Evolutionary conservation across 2,113 vertebrate species (phyloP), one percentile per base, ranked within the genome.

Genomic region (Coreoperca whiteheadi): DNA sequence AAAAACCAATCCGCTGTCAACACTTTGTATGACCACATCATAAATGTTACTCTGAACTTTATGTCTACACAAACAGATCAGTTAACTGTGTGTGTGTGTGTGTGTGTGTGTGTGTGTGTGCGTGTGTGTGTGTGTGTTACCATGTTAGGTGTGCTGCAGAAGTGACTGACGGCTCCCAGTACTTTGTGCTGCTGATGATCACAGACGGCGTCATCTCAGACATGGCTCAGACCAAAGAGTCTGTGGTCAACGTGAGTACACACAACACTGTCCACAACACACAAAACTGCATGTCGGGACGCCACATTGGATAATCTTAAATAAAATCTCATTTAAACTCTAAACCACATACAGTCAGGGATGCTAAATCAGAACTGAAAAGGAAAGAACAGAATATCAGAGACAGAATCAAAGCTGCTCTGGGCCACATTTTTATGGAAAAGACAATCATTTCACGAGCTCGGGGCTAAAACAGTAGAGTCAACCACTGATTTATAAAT

Each of bases 141-240:
- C 14, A 32, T 34, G 7, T 21, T 5, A 98, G 97, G 81, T 87
- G 93, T 20, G 97, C 97, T 0, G 96, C 94, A 48, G 95, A 96
- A 59, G 93, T 98, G 84, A 97, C 96, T 0, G 97, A 98, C 0
- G 97, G 97, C n/a, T 98, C 97, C 0, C 97, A 98, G 92, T 98
- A 98, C 92, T 97, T 98, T 0, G 97, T 98, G 39, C 95, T 98
- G 72, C 96, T 98, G 89, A 97, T 98, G 92, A 96, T 98, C 95
- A 98, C 97, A 0, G 97, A 98, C 0, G 97, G 97, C 0, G 97
- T 98, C 86, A 98, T 98, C 94, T 98, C 97, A 0, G 97, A 98
- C 91, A 98, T 98, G 97, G 95, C 94, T 41, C 97, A 97, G 89
- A 98, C 97, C 78, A 98, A 98, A 94, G 97, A 98, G 87, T 97